Percentiles rank a stretch among this genome's conserved stretches.
phyloP scores from a whole-genome alignment of 2,888 invertebrate genomes.

The Coleophora flavipennella region DNA sequence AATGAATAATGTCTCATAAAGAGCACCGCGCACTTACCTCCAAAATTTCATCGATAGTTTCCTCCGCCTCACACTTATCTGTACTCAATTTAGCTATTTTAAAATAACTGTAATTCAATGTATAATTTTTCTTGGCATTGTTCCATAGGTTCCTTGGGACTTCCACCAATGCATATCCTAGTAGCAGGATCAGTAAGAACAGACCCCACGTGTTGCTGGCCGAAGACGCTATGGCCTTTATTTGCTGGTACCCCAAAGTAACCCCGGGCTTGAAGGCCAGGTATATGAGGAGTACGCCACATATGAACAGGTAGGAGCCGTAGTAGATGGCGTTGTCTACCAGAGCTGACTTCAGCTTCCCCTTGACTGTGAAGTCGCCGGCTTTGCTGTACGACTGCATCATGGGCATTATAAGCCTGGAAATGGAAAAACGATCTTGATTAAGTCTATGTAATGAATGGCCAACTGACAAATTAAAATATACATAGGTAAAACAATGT shows the following conservation, averaged over 20 bases:
- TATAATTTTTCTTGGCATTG: constrained; percentile 87
- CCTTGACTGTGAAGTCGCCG: constrained; percentile 95
- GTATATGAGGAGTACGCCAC: constrained; percentile 94
- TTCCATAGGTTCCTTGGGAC: constrained; percentile 95
- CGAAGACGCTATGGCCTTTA: constrained; percentile 97
- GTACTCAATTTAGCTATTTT: constrained; percentile 94
- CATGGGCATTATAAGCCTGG: constrained; percentile 94
- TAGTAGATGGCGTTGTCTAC: constrained; percentile 99
- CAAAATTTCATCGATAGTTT: constrained; percentile 94
- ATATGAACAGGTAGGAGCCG: constrained; percentile 95
- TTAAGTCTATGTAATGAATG: no score
- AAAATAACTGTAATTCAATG: constrained; percentile 90
- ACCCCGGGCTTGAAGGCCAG: constrained; percentile 92
- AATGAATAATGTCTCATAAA: no score
- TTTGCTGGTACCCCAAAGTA: constrained; percentile 89
- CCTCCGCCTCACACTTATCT: constrained; percentile 97
- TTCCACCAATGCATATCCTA: constrained; percentile 96
- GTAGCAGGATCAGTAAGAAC: constrained; percentile 91
- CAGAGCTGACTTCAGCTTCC: constrained; percentile 94
- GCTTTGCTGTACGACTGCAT: constrained; percentile 99
- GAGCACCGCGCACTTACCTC: constrained; percentile 84
- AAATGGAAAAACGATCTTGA: constrained; percentile 28
- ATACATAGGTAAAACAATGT: no score
- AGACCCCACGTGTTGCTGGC: constrained; percentile 99
- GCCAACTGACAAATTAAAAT: no score